Base-by-base conservation (phyloP, 2,888 invertebrate genomes). In the Trachelus stipa region DNA sequence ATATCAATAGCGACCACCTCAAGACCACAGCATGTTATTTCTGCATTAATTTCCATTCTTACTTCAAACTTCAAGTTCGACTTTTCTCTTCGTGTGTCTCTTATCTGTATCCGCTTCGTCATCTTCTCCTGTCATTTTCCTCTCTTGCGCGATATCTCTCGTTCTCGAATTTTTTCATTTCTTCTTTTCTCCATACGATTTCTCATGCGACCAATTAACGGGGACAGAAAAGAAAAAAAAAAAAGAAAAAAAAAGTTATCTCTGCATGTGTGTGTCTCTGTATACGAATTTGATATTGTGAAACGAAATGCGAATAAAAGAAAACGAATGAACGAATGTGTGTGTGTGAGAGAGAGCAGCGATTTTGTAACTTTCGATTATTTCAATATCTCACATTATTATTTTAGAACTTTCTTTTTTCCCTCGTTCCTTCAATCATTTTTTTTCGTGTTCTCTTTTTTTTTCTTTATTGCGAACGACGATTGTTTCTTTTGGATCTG, bases 401-500 rank as follows among this genome's bases (percentile, higher is more conserved):
- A 23, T 56, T 56, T 56, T 56, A 15, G 0, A 56, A 23, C 56
- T 23, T 56, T 23, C 37, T 37, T 9, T 9, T 9, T 9, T 56
- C 56, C 23, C 56, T 6, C 56, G 56, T 56, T 56, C 23, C 23
- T 23, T 56, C 23, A 12, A 37, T 68, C 31, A 6, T 31, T 35
- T n/a, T 69, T 30, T 35, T 76, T 15, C 69, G 23, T 33, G 69
- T 74, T 23, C 40, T 11, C 15, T 12, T 15, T 34, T 23, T 23
- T n/a, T 34, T 4, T 37, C 31, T 73, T 71, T 77, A 35, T 78
- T 23, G 71, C 11, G 31, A n/a, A 34, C n/a, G 34, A n/a, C 34
- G 23, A 74, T 35, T 30, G 31, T 77, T 75, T 23, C 75, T 77
- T 77, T 74, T 71, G 40, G 75, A 71, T 75, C 75, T 77, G 75